A percentile compares a stretch with the other conserved stretches of the same genome.
These are phyloP conservation scores for Smittia sp. DNA, from an alignment of 2,888 invertebrate species.

Conservation along the genomic window DNA sequence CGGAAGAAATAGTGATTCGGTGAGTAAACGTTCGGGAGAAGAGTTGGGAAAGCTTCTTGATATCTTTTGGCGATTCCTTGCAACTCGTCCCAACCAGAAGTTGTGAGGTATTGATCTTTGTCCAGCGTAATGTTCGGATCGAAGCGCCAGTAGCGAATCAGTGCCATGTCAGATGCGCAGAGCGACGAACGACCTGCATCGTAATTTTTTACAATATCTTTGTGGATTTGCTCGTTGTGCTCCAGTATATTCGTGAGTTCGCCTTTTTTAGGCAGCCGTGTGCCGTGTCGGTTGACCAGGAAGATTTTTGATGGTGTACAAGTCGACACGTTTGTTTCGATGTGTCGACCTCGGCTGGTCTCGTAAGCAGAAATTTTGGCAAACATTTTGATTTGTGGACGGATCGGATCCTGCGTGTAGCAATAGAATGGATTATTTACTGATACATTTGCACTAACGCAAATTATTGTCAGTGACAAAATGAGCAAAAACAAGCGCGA, in stretches of 20 bases:
- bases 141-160: conserved; percentile 66
- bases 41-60: conserved; percentile 58
- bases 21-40: not conserved
- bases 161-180: conserved; percentile 65
- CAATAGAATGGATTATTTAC: not conserved
- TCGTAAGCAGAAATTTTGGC: not conserved
- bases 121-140: conserved; percentile 59
- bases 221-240: no score
- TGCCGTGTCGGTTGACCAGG: not conserved
- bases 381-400: not conserved
- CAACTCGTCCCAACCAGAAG: conserved; percentile 60
- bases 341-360: not conserved
- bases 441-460: no score
- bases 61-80: conserved; percentile 66
- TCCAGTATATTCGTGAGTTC: no score
- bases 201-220: not conserved
- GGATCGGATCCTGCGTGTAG: not conserved
- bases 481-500: no score
- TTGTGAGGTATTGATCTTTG: conserved; percentile 61
- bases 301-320: not conserved
- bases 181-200: conserved; percentile 57
- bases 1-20: conserved; percentile 58
- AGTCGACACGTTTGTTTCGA: not conserved
- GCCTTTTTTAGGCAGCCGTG: not conserved
- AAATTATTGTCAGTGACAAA: not conserved